These are phyloP conservation scores for Caradrina clavipalpis DNA, from an alignment of 2,888 invertebrate species.

Conservation along the genomic window DNA sequence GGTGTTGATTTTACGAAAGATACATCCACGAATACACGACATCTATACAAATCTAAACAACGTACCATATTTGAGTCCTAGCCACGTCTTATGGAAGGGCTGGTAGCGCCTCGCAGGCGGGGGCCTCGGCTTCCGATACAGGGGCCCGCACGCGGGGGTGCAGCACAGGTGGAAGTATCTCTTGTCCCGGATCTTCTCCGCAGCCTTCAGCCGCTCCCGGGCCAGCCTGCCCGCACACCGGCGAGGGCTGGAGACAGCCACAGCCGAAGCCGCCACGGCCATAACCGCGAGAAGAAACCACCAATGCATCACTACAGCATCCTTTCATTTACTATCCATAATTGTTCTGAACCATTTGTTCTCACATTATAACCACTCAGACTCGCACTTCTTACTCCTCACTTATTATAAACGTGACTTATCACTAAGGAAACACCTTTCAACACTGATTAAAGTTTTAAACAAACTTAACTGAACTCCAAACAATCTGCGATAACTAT, in stretches of 20 bases:
- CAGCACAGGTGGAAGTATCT: constrained; percentile 85
- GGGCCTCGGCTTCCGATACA: constrained; percentile 73
- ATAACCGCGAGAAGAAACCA: constrained; percentile 55
- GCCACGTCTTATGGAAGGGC: constrained; percentile 86
- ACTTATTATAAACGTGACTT: constrained; percentile 38
- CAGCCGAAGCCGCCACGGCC: constrained; percentile 67
- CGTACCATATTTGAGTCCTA: constrained; percentile 86
- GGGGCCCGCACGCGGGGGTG: constrained; percentile 75
- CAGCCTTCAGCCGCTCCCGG: constrained; percentile 85
- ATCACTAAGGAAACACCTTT: constrained; percentile 28
- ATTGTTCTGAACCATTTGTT: constrained; percentile 24
- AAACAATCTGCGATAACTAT: constrained; percentile 48
- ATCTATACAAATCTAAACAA: background rate
- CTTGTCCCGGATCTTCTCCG: constrained; percentile 87
- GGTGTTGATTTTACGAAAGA: background rate
- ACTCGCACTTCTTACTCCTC: constrained; percentile 4
- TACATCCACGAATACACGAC: background rate
- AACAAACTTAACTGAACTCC: constrained; percentile 39
- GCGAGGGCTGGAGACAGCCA: constrained; percentile 77
- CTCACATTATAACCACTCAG: constrained; percentile 20
- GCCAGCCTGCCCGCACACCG: constrained; percentile 85
- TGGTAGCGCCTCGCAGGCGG: constrained; percentile 79
- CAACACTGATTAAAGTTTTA: constrained; percentile 47
- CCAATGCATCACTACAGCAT: constrained; percentile 58
- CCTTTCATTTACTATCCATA: constrained; percentile 51